These are phyloP conservation scores for Piliocolobus tephrosceles DNA, from an alignment of 2,113 vertebrate species.

Conservation along the genomic window DNA sequence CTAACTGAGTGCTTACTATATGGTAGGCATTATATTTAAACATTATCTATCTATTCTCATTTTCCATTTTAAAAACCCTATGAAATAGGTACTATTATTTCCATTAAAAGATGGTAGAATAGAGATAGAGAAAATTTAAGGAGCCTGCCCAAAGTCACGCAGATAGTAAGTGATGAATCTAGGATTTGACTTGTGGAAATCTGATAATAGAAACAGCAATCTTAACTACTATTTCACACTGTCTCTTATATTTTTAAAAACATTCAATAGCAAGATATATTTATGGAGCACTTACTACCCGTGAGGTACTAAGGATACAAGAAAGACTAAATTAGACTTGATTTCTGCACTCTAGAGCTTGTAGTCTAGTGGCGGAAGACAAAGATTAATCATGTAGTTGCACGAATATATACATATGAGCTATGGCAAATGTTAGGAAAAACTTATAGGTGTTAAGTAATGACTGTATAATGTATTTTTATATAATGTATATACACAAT, in stretches of 20 bases:
- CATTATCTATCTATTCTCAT: neutral
- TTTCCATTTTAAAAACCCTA: conserved; percentile 14
- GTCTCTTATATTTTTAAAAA: neutral
- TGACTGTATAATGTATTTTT: neutral
- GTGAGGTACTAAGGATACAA: neutral
- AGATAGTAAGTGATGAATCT: neutral
- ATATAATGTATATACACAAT: neutral
- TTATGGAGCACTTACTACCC: neutral
- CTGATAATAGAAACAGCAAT: neutral
- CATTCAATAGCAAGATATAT: neutral
- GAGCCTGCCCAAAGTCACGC: neutral
- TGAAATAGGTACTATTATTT: neutral
- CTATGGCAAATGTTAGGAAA: neutral
- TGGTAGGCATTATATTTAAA: neutral
- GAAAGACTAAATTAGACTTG: neutral
- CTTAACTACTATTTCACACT: neutral
- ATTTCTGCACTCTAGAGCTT: neutral
- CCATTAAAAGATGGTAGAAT: neutral
- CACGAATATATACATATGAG: neutral
- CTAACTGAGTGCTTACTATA: neutral
- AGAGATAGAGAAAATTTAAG: neutral
- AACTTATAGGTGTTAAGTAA: neutral
- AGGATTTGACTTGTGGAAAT: neutral
- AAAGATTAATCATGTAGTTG: neutral
- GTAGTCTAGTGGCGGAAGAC: neutral